phyloP scores from a whole-genome alignment of 2,888 invertebrate species.

The Phyllotreta striolata region DNA sequence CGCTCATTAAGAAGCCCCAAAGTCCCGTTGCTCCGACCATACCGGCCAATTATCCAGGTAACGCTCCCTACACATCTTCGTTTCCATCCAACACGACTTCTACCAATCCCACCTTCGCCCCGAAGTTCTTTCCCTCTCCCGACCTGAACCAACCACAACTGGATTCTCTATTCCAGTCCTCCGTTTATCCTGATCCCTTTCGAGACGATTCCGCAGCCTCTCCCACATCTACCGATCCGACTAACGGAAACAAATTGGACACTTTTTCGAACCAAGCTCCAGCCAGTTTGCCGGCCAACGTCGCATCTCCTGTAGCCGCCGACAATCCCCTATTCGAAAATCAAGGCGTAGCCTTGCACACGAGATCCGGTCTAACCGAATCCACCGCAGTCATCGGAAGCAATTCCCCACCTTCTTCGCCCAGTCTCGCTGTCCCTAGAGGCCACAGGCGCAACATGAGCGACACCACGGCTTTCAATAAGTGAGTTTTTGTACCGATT shows the following conservation, averaged over 20 bases:
- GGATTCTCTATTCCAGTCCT: slow-evolving; percentile 71
- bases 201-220: slow-evolving; percentile 63
- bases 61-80: slow-evolving; percentile 41
- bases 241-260: slow-evolving; percentile 45
- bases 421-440: slow-evolving; percentile 58
- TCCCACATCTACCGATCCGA: slow-evolving; percentile 42
- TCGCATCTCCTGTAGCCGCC: slow-evolving; percentile 51
- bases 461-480: slow-evolving; percentile 83
- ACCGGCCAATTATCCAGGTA: slow-evolving; percentile 40
- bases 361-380: slow-evolving; percentile 52
- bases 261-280: slow-evolving; percentile 37
- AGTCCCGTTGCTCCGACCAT: slow-evolving; percentile 52
- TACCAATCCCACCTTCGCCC: slow-evolving; percentile 30
- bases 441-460: slow-evolving; percentile 83
- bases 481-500: slow-evolving; percentile 63
- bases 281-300: slow-evolving; percentile 35
- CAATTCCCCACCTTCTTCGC: slow-evolving; percentile 58
- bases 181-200: slow-evolving; percentile 76
- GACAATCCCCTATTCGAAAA: slow-evolving; percentile 50
- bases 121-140: slow-evolving; percentile 45
- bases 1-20: slow-evolving; percentile 58
- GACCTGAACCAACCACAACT: slow-evolving; percentile 60
- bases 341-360: slow-evolving; percentile 40
- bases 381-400: slow-evolving; percentile 55
- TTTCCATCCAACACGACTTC: slow-evolving; percentile 39